Conservation (phyloP, 2,113 vertebrate genomes). For the Myiopsitta monachus region DNA sequence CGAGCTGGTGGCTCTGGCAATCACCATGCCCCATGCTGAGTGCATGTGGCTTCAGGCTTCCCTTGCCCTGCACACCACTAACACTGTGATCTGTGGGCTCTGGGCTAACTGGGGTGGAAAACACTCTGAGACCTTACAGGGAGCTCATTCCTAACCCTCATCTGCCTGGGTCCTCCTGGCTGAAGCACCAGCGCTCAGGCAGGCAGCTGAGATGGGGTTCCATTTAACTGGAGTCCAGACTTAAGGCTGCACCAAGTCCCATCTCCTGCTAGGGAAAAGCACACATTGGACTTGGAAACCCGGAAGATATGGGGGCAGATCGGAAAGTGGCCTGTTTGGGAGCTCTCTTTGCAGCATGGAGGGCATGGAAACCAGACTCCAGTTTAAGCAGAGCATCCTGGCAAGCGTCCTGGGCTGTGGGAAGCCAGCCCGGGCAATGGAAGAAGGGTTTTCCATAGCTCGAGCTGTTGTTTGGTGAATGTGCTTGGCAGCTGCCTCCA, state of each 20-base stretch:
- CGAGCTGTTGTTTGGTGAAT: background rate
- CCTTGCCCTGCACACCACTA: background rate
- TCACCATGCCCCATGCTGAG: rapidly evolving
- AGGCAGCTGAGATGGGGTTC: rapidly evolving
- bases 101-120: background rate
- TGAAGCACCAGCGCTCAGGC: background rate
- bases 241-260: background rate
- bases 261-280: background rate
- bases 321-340: rapidly evolving
- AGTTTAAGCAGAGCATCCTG: background rate
- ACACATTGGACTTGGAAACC: rapidly evolving
- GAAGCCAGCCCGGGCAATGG: background rate
- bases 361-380: background rate
- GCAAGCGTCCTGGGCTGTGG: background rate
- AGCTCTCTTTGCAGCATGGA: background rate
- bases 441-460: conserved; percentile 17
- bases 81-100: background rate
- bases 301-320: rapidly evolving
- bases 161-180: background rate
- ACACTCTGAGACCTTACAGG: background rate
- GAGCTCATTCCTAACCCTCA: background rate
- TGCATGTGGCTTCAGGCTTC: background rate
- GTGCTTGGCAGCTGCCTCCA: background rate
- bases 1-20: rapidly evolving
- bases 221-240: rapidly evolving